Evolutionary conservation across 2,113 vertebrate genomes (phyloP), one percentile per base, ranked within the genome.

Genomic region (Larimichthys polyactis): DNA sequence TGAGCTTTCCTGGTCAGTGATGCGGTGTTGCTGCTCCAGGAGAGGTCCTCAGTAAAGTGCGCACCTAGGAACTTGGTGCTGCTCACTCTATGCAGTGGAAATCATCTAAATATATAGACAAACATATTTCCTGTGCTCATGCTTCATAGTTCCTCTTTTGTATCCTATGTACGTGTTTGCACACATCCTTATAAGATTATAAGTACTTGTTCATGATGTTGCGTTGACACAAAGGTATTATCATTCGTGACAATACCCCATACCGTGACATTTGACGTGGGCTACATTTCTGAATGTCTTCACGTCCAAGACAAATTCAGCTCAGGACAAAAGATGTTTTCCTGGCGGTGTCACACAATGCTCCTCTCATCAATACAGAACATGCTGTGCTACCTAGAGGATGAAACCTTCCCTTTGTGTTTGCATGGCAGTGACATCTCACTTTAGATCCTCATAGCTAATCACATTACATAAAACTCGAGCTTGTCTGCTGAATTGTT

Each of bases 361-460:
- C 48, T 27, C 19, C 17, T 24, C 3, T 11, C 51, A 44, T 84
- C 73, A 27, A 68, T 44, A 20, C 27, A 59, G 2, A 64, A 43
- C 75, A 75, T 11, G 55, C 17, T 0, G 29, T 19, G 29, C 64
- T 79, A 74, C 60, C 62, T 48, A 27, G 19, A 55, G 54, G 57
- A 78, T 77, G 24, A 81, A 72, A 7, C 54, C 10, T 70, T 49
- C 8, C 4, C 54, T 87, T 82, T 84, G 67, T 85, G 68, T 69
- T 55, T 71, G 62, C 46, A 57, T 68, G 66, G n/a, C 71, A 43
- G 40, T 57, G 19, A 75, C 78, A 86, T 64, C 62, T 79, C 62
- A 32, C 40, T 72, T 71, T 71, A 66, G 9, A 74, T 64, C 54
- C 57, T 44, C 11, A 3, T 10, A 48, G 27, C 70, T 80, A 27